Percentiles rank a stretch among this genome's conserved stretches.
These are phyloP conservation scores for Cydia splendana DNA, from an alignment of 1,140 invertebrate genomes.

Conservation along the genomic window DNA sequence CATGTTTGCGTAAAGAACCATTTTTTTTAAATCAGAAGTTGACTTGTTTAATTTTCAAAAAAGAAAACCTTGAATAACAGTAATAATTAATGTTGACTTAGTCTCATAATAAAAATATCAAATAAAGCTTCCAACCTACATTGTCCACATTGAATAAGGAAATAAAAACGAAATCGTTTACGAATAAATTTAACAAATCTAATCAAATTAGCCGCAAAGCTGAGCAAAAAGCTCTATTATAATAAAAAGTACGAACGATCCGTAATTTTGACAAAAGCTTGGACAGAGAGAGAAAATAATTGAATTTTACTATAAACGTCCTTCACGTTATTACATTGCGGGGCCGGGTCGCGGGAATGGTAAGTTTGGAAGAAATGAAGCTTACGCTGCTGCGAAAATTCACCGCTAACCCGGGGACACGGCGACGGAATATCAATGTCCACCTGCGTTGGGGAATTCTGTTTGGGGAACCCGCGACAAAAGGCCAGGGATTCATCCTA, in stretches of 20 bases:
- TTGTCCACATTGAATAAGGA: neutral
- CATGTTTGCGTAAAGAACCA: too few relatives aligned
- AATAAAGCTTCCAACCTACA: neutral
- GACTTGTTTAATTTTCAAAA: too few relatives aligned
- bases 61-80: neutral
- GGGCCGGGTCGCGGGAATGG: slow-evolving; percentile 39
- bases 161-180: slow-evolving; percentile 12
- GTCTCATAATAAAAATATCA: neutral
- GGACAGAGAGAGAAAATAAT: slow-evolving; percentile 44
- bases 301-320: slow-evolving; percentile 50
- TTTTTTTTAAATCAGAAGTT: too few relatives aligned
- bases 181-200: slow-evolving; percentile 34
- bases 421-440: slow-evolving; percentile 47
- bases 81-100: neutral
- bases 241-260: slow-evolving; percentile 41
- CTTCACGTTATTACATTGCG: slow-evolving; percentile 50
- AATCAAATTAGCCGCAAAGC: slow-evolving; percentile 40
- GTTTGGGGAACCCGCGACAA: slow-evolving; percentile 37
- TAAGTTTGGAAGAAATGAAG: slow-evolving; percentile 41
- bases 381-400: slow-evolving; percentile 45
- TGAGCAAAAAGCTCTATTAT: slow-evolving; percentile 42
- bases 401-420: slow-evolving; percentile 38
- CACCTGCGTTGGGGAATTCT: slow-evolving; percentile 39
- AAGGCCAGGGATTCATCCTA: slow-evolving; percentile 35
- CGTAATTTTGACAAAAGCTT: slow-evolving; percentile 39